These are phyloP conservation scores for Urosaurus nigricauda DNA, from an alignment of 2,797 vertebrate genomes.

Conservation along the genomic window DNA sequence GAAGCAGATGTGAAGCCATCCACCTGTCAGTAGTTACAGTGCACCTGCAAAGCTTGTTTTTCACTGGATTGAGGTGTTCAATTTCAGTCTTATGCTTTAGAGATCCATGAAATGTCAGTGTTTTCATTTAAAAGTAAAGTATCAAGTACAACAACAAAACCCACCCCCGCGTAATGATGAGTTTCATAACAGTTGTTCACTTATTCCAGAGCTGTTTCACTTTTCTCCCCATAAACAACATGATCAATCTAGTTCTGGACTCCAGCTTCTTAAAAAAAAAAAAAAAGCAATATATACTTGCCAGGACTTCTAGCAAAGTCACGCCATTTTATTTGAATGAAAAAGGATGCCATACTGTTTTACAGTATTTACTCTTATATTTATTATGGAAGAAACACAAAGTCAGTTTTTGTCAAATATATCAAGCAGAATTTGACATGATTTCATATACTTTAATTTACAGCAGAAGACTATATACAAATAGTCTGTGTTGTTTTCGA, in stretches of 20 bases:
- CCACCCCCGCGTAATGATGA: neutral
- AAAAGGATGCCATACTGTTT: constrained; percentile 67
- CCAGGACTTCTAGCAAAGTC: constrained; percentile 34
- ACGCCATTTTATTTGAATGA: constrained; percentile 56
- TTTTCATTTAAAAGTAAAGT: neutral
- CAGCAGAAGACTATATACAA: constrained; percentile 68
- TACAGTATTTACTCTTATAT: constrained; percentile 52
- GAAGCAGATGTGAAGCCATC: neutral
- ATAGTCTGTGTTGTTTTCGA: constrained; percentile 63
- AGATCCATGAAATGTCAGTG: neutral
- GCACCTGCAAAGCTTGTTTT: neutral
- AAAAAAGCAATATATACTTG: constrained; percentile 6
- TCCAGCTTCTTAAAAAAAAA: neutral
- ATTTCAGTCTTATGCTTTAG: neutral
- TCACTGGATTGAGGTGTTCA: neutral
- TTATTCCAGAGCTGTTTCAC: neutral
- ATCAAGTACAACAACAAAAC: neutral
- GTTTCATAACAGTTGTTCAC: neutral
- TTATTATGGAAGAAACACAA: constrained; percentile 67
- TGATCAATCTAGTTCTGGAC: neutral
- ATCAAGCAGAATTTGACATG: constrained; percentile 63
- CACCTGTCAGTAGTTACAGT: too few relatives aligned
- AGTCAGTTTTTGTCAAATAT: constrained; percentile 1
- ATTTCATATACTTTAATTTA: constrained; percentile 71
- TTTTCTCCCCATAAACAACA: neutral